Conservation (phyloP, 2,113 vertebrate species). For the Coreoperca whiteheadi region DNA sequence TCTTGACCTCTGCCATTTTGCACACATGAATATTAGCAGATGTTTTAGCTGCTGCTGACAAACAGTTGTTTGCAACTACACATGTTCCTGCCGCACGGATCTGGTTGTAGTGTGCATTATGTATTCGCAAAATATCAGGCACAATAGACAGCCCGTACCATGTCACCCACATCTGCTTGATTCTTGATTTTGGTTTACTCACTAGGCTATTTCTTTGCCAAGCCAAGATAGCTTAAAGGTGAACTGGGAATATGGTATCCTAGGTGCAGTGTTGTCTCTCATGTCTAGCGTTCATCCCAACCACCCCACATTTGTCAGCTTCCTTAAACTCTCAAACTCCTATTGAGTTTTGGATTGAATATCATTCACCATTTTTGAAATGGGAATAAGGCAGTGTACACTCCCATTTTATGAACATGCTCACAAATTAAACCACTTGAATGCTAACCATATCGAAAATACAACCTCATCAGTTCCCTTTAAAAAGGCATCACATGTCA, state of each 20-base stretch:
- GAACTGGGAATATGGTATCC: background rate
- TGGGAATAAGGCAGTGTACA: background rate
- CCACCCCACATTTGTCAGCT: background rate
- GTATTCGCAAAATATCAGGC: background rate
- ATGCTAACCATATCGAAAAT: no score
- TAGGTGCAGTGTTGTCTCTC: background rate
- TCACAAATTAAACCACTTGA: background rate
- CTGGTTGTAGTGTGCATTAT: background rate
- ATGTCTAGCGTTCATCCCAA: background rate
- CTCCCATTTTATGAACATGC: background rate
- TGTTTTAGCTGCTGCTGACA: conserved; percentile 5
- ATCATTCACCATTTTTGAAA: background rate
- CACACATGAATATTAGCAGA: conserved; percentile 5
- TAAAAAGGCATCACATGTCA: background rate
- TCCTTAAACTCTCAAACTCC: background rate
- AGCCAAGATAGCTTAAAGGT: background rate
- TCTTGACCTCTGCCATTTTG: conserved; percentile 32
- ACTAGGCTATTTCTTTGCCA: background rate
- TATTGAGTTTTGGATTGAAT: background rate
- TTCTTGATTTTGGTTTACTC: background rate
- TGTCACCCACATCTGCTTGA: background rate
- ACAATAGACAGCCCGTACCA: background rate
- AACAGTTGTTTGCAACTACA: background rate
- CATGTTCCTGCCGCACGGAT: background rate
- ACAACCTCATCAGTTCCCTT: background rate